Conservation (phyloP, 2,113 vertebrate species). For the Micronycteris hirsuta region DNA sequence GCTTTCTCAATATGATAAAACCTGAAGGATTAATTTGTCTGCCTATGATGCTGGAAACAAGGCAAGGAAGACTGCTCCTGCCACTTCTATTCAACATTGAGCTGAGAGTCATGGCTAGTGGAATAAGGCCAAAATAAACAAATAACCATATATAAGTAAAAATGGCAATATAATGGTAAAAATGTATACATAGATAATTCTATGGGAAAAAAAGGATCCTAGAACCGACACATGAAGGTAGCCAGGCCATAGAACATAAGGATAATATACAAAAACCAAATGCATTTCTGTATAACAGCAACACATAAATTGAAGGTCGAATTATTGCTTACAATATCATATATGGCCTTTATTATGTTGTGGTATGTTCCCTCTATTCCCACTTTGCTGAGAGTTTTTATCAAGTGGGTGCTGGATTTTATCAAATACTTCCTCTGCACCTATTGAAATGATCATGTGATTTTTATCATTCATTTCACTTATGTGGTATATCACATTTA, state of each 20-base stretch:
- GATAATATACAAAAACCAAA: neutral
- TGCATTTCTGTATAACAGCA: neutral
- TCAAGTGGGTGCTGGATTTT: neutral
- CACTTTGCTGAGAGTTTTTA: too few species aligned
- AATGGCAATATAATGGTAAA: neutral
- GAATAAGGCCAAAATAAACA: neutral
- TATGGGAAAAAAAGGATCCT: neutral
- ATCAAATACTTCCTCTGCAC: neutral
- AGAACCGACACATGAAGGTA: neutral
- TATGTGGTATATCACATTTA: neutral
- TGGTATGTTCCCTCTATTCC: too few species aligned
- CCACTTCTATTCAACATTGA: neutral
- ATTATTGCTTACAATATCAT: neutral
- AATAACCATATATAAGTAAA: neutral
- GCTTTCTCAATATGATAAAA: neutral
- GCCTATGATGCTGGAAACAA: neutral
- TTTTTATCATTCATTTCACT: neutral
- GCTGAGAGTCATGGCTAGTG: neutral
- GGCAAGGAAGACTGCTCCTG: neutral
- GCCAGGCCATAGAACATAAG: neutral
- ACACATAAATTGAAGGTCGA: neutral
- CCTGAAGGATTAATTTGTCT: neutral
- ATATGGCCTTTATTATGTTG: too few species aligned
- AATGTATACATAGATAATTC: neutral
- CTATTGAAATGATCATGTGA: neutral